Base-by-base conservation (phyloP, 2,888 invertebrate genomes). In the Kryphioiulus occultus region DNA sequence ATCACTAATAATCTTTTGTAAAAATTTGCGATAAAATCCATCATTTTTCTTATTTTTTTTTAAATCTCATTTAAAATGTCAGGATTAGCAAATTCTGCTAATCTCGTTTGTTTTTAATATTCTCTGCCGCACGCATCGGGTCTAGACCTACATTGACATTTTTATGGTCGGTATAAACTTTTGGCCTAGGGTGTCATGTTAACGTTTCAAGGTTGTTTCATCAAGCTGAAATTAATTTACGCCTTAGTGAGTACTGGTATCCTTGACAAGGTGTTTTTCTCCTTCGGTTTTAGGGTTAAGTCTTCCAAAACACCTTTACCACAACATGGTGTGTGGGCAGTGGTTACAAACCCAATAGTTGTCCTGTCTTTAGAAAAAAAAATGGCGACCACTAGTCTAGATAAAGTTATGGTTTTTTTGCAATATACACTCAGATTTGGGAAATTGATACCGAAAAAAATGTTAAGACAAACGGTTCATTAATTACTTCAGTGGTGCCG, bases 111-210 rank as follows among this genome's bases (percentile, higher is more conserved):
- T 22, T 68, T 78, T 78, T 78, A 78, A 30, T 78, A 68, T 78
- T 32, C 78, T 30, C 30, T 15, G 26, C 78, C 78, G 30, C 78
- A 17, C 78, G 30, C 26, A 26, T 78, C 78, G 30, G 78, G 78
- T 78, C 78, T 78, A 78, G 78, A 78, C 78, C 78, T 78, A 78
- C 78, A 78, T 78, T 78, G 78, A 78, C 78, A 78, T 32, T 78
- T 78, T 78, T 78, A 78, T 30, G 17, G 30, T 78, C 78, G 17
- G 17, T 30, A 78, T 78, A 78, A 78, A 78, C 78, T 78, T 78
- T 78, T 78, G 78, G 78, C 78, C 78, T 78, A 78, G 78, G 78
- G 78, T 78, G 78, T 30, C 78, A 78, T 78, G 78, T 78, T 78
- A 78, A 17, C 78, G 78, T 78, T 78, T 30, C 78, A 78, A 78